Evolutionary conservation across 2,888 invertebrate genomes (phyloP), one percentile per base, ranked within the genome.

Genomic region (Diachrysia chrysitis): DNA sequence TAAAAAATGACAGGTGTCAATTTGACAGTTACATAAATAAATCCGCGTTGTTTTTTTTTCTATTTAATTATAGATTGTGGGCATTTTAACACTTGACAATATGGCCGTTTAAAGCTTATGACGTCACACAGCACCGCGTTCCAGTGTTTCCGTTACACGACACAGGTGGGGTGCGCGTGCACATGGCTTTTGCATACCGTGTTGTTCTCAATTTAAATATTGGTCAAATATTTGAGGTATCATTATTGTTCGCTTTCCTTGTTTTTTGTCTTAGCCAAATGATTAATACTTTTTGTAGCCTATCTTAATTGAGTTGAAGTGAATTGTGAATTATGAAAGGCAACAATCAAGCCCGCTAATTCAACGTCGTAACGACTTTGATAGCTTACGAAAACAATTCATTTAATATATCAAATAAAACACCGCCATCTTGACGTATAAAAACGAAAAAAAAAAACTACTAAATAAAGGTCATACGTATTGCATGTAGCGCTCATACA

Each of bases 381-480:
- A 57, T 9, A 25, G 55, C 48, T 9, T n/a, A 69, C 54, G 54
- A 71, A 75, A 69, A 75, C 58, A 71, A 66, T 63, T 25, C 2
- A 59, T 58, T 57, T 37, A 58, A 35, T 58, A 16, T 69, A 51
- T 65, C 63, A 55, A 63, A 63, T 35, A 53, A 63, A 67, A 67
- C 63, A 61, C 59, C 60, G 66, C 75, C 79, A 78, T 78, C 77
- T 75, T 71, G 63, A 58, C 58, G 35, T 19, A 62, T 51, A 54
- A 58, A 57, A 63, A 59, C 25, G 46, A 62, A 10, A 54, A 58
- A n/a, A 60, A 75, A 73, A 68, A 75, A 62, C 69, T 17, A 69
- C 61, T 7, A 63, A 79, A 72, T 72, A 78, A 78, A 82, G 79
- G 81, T 79, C 82, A 76, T 82, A 63, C 71, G 69, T 66, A 74